phyloP scores from a whole-genome alignment of 2,797 vertebrate species.

The Intellagama lesueurii region DNA sequence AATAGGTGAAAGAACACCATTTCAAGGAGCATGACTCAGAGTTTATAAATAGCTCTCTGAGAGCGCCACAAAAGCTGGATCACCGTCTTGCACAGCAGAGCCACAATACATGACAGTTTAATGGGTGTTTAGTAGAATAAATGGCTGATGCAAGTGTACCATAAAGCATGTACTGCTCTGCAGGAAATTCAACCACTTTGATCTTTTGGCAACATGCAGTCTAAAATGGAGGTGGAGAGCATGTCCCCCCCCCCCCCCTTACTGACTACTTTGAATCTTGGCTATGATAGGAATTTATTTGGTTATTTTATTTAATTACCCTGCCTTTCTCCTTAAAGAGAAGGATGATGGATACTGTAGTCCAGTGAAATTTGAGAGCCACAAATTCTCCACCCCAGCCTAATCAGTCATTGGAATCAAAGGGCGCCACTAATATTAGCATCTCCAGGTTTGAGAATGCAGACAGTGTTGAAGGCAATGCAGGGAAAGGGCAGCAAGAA shows the following conservation, averaged over 20 bases:
- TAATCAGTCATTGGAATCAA: background rate
- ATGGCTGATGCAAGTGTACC: background rate
- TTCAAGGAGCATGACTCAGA: constrained; percentile 51
- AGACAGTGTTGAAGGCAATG: too few relatives aligned
- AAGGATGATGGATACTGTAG: background rate
- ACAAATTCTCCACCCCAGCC: background rate
- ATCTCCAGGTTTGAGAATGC: too few relatives aligned
- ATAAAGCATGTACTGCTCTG: background rate
- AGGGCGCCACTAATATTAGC: background rate
- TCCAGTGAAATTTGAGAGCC: background rate
- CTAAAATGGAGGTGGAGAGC: background rate
- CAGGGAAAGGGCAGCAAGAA: too few relatives aligned
- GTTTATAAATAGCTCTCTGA: constrained; percentile 34
- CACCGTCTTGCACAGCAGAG: constrained; percentile 9
- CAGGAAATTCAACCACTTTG: background rate
- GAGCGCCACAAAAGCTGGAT: constrained; percentile 8
- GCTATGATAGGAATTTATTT: too few relatives aligned
- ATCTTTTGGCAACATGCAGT: background rate
- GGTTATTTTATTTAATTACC: too few relatives aligned
- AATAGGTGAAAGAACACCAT: constrained; percentile 28
- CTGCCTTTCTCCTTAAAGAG: too few relatives aligned
- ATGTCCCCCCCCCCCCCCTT: background rate
- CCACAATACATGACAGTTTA: background rate
- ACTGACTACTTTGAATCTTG: background rate
- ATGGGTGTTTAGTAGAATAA: background rate